Evolutionary conservation across 2,797 vertebrate genomes (phyloP), one percentile per base, ranked within the genome.

Genomic region (Cossypha heuglini): DNA sequence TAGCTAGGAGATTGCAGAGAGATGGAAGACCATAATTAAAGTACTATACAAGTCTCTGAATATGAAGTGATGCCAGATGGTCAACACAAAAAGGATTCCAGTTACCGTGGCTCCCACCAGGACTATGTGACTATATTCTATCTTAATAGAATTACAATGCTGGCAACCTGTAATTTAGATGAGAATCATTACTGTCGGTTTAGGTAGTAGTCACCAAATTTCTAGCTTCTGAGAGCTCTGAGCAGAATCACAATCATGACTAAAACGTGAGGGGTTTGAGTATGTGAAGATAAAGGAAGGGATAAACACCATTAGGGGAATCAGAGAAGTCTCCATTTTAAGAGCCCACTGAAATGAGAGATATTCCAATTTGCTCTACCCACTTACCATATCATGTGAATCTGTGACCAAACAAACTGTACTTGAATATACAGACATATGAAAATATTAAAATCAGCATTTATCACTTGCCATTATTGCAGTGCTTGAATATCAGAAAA

Each of bases 341-440:
- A 76, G 26, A 66, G 11, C 10, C 13, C n/a, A 33, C 33, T 54
- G 28, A 62, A 75, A 66, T 6, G 10, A 57, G 31, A 5, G 35
- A 52, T 54, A 59, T 31, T 84, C 28, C 37, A 76, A n/a, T 11
- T 7, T 0, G 0, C 15, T 24, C 35, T 33, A 29, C 26, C 3
- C 26, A 42, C 22, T 59, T n/a, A 46, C 10, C 5, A 5, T 20
- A 82, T 31, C 35, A 28, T 9, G 13, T 57, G 26, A 82, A 59
- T 69, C 28, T 67, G 31, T 48, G 43, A 71, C 52, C 38, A 45
- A 13, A 46, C 20, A 75, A 88, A 57, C 15, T 40, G 15, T 18
- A n/a, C n/a, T 29, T 89, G 40, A 66, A 89, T n/a, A 73, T 1
- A 48, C 3, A 62, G 26, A 38, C 33, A 31, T 7, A 61, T 10